These are phyloP conservation scores for Coracias cyanogaster DNA, from an alignment of 2,797 vertebrate genomes.

Conservation along the genomic window DNA sequence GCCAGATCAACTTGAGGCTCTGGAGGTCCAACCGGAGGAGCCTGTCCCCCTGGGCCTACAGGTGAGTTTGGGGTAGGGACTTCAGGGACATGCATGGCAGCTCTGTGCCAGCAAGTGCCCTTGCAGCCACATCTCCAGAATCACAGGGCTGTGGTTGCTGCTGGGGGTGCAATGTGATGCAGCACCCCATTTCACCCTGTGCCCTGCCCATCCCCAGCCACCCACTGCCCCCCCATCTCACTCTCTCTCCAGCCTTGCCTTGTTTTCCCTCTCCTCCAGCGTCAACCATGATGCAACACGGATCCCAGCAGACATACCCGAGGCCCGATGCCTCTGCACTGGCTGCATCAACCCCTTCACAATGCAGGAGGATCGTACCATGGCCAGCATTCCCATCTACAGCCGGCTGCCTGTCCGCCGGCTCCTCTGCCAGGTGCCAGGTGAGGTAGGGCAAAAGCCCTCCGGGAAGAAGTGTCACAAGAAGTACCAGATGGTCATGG, in stretches of 20 bases:
- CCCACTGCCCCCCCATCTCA: not conserved
- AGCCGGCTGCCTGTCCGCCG: slow-evolving; percentile 86
- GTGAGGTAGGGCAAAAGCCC: not conserved
- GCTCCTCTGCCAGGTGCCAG: slow-evolving; percentile 74
- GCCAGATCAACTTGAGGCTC: slow-evolving; percentile 85
- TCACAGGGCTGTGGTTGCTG: rapidly evolving
- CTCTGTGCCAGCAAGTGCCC: not conserved
- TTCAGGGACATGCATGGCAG: rapidly evolving
- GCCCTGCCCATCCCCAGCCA: not conserved
- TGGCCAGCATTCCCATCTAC: slow-evolving; percentile 88
- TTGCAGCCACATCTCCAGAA: rapidly evolving
- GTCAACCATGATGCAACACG: slow-evolving; percentile 85
- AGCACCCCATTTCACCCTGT: rapidly evolving
- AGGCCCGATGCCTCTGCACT: slow-evolving; percentile 83
- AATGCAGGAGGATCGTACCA: slow-evolving; percentile 87
- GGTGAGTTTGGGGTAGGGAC: slow-evolving; percentile 69
- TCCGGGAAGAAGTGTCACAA: slow-evolving; percentile 62
- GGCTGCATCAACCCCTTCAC: slow-evolving; percentile 90
- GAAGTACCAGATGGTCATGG: slow-evolving; percentile 82
- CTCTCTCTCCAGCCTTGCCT: rapidly evolving
- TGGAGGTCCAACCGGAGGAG: slow-evolving; percentile 88
- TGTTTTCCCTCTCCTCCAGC: slow-evolving; percentile 57
- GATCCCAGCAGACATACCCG: slow-evolving; percentile 83
- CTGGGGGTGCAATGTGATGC: rapidly evolving
- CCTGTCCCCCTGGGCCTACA: slow-evolving; percentile 89